Evolutionary conservation across 2,797 vertebrate genomes (phyloP).

Genomic region (Melanotaenia maccullochi): DNA sequence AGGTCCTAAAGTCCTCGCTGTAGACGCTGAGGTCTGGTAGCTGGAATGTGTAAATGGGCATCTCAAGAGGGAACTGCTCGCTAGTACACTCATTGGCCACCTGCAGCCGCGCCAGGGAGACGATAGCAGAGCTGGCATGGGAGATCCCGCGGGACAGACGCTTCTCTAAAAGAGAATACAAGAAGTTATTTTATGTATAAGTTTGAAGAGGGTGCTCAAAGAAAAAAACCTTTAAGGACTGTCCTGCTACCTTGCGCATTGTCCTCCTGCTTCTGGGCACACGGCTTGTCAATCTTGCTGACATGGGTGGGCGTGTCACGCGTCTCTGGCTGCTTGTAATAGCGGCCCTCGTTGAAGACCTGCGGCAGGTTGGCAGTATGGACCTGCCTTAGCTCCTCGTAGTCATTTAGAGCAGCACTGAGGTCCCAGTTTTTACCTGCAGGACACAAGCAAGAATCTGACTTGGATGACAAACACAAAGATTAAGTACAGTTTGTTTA

Average conservation of each 20-base stretch:
- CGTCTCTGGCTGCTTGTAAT: constrained; percentile 87
- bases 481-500: not conserved
- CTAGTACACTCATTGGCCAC: constrained; percentile 93
- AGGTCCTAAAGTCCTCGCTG: constrained; percentile 97
- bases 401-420: constrained; percentile 94
- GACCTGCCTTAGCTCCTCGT: constrained; percentile 97
- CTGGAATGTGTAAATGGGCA: constrained; percentile 99
- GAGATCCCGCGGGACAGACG: constrained; percentile 97
- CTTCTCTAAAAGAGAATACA: constrained; percentile 85
- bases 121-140: constrained; percentile 98
- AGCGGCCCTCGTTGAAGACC: constrained; percentile 95
- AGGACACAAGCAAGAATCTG: constrained; percentile 31
- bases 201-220: constrained; percentile 1
- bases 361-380: constrained; percentile 96
- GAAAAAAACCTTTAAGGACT: not conserved
- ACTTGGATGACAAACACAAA: not conserved
- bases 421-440: constrained; percentile 99
- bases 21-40: constrained; percentile 98
- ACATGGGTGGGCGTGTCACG: constrained; percentile 86
- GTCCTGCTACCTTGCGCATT: constrained; percentile 88
- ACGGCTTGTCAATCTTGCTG: constrained; percentile 88
- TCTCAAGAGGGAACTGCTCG: constrained; percentile 96
- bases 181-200: not conserved
- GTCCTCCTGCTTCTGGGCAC: constrained; percentile 92
- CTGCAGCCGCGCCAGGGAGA: constrained; percentile 95